Evolutionary conservation across 2,888 invertebrate species (phyloP).

Genomic region (Adelphocoris suturalis): DNA sequence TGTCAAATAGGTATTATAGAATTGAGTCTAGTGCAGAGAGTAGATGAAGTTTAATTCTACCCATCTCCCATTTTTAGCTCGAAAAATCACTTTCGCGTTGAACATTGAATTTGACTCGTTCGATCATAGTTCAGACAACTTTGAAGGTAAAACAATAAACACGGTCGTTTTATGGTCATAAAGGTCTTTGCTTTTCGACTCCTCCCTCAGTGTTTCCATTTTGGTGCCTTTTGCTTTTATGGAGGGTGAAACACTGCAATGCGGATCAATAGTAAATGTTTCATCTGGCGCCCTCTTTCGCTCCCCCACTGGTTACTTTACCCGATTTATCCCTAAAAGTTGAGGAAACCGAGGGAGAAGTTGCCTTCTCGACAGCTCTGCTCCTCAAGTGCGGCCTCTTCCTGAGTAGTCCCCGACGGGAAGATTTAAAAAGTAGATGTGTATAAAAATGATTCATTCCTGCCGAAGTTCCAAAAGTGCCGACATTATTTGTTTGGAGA

Average conservation of each 20-base stretch:
- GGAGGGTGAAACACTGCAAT: conserved; percentile 55
- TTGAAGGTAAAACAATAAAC: background rate
- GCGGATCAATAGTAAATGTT: conserved; percentile 67
- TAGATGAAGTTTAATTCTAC: too few species aligned
- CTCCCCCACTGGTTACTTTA: conserved; percentile 47
- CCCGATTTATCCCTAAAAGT: conserved; percentile 64
- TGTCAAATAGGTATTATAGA: too few species aligned
- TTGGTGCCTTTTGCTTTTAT: conserved; percentile 19
- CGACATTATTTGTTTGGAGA: background rate
- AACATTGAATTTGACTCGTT: too few species aligned
- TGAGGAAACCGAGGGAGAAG: conserved; percentile 22
- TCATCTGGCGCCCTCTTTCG: conserved; percentile 51
- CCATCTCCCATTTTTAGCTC: too few species aligned
- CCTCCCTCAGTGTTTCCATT: conserved; percentile 35
- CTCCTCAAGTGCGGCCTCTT: conserved; percentile 43
- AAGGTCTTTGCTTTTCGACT: background rate
- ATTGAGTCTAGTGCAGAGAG: too few species aligned
- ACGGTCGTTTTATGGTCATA: background rate
- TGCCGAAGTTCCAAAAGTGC: background rate
- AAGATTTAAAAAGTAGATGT: background rate
- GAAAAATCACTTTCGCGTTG: too few species aligned
- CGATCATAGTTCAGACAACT: too few species aligned
- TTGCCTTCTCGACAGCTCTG: conserved; percentile 8
- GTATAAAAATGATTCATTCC: background rate
- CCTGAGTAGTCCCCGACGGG: background rate